These are phyloP conservation scores for Cataglyphis livida DNA, from an alignment of 2,888 invertebrate genomes.

Conservation along the genomic window DNA sequence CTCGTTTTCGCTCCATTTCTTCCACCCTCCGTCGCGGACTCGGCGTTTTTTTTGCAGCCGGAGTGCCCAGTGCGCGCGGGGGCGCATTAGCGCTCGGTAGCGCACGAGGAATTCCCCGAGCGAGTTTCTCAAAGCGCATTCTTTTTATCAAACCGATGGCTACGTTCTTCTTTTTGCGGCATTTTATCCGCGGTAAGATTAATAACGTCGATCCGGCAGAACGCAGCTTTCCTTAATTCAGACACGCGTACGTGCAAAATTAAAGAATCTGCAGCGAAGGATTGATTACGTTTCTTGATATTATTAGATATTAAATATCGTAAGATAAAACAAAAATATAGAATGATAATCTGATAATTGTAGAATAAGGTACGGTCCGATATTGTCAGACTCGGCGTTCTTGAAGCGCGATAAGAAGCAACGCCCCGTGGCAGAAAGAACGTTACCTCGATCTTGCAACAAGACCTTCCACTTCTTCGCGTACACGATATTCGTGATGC, in stretches of 20 bases:
- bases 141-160: conserved; percentile 30
- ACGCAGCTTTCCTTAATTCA: conserved; percentile 10
- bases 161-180: background rate
- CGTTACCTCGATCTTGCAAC: conserved; percentile 55
- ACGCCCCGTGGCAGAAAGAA: conserved; percentile 25
- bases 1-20: conserved; percentile 73
- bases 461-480: conserved; percentile 56
- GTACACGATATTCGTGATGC: conserved; percentile 58
- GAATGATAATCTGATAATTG: conserved; percentile 31
- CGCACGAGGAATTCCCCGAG: conserved; percentile 16
- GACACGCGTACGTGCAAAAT: conserved; percentile 9
- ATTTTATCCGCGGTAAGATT: conserved; percentile 30
- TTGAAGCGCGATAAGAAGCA: conserved; percentile 21
- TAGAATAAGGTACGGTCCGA: background rate
- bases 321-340: background rate
- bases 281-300: background rate
- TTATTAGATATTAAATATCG: conserved; percentile 6
- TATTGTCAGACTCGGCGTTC: background rate
- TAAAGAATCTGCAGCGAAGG: background rate
- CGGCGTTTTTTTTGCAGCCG: conserved; percentile 33
- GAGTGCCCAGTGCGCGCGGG: background rate
- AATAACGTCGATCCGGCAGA: background rate
- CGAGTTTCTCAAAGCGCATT: conserved; percentile 33
- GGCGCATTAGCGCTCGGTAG: conserved; percentile 35
- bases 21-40: conserved; percentile 61